A percentile compares a stretch with the other conserved stretches of the same genome.
Conservation (phyloP, 37 sponge, comb jelly and placozoan species). For the Lycopodina hypogea region DNA sequence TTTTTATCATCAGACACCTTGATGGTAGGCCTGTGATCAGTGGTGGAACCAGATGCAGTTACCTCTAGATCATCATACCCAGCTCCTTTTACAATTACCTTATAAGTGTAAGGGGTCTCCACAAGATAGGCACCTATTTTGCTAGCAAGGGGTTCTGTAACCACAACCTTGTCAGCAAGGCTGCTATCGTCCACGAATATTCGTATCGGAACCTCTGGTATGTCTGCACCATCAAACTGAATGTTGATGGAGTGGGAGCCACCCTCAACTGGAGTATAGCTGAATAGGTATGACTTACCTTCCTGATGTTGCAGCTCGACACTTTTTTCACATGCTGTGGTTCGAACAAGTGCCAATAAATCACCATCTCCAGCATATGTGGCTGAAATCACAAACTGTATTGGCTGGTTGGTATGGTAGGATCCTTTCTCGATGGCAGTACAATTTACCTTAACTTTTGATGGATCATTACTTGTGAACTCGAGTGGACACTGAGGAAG, state of each 20-base stretch:
- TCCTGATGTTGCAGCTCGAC: conserved; percentile 8
- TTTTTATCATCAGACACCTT: conserved; percentile 7
- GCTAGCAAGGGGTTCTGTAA: conserved; percentile 23
- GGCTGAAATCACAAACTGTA: conserved; percentile 37
- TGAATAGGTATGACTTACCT: conserved; percentile 22
- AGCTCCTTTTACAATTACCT: conserved; percentile 30
- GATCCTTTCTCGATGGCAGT: conserved; percentile 21
- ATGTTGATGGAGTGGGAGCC: conserved; percentile 48
- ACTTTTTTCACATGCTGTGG: conserved; percentile 6
- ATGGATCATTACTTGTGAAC: conserved; percentile 56
- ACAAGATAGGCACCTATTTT: conserved; percentile 35
- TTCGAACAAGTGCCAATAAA: conserved; percentile 30
- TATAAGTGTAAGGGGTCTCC: conserved; percentile 36
- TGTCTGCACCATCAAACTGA: conserved; percentile 51
- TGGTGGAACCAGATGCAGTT: conserved; percentile 16
- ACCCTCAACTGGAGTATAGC: conserved; percentile 33
- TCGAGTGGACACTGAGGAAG: conserved; percentile 37
- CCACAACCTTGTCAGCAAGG: conserved; percentile 22
- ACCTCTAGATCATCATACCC: conserved; percentile 16
- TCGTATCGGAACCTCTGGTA: conserved; percentile 20
- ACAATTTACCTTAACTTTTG: conserved; percentile 36
- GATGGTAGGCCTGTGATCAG: conserved; percentile 27
- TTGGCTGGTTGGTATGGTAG: conserved; percentile 37
- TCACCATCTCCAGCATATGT: conserved; percentile 62
- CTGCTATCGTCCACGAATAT: conserved; percentile 38